Base-by-base conservation (phyloP, 1,140 invertebrate species). In the Drosophila pandora region DNA sequence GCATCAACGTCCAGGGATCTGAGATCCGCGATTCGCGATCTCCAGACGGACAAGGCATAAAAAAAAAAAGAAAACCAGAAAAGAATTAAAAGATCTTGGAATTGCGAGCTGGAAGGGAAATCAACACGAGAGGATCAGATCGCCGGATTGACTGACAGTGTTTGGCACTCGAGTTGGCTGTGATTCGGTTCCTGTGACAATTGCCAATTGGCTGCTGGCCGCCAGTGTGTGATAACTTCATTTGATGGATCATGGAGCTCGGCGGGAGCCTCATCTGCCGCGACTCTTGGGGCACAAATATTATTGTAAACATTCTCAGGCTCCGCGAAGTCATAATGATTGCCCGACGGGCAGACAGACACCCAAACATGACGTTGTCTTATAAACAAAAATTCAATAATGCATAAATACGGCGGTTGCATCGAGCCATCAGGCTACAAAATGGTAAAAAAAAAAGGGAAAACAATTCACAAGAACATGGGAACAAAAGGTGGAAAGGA, bases 371-470 rank as follows among this genome's bases (percentile, higher is more conserved):
- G 64, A 82, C 60, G 74, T 54, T 77, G 61, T 57, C 32, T 70
- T 70, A 88, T 87, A 88, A 87, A 88, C 83, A 87, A 87, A 75
- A 88, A 88, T 87, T 88, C 79, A 83, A 87, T 87, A 87, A 87
- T 76, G 84, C 79, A 88, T 89, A 75, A 77, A 81, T 76, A 81
- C 48, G 41, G 48, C 23, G 45, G 32, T 56, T 49, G 34, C 34
- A 37, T 37, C 10, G 34, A 10, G 34, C 34, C 3, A 10, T 10
- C 9, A 12, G 3, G 10, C 10, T 4, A 12, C 7, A 55, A 68
- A 60, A 49, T 17, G 17, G 17, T 17, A 22, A 37, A 45, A 62
- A 71, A 41, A 63, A 64, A 37, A 45, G 13, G 21, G 8, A 30
- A 37, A 21, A 57, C 47, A 32, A 23, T 21, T 43, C 41, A 52